These are phyloP conservation scores for Moxostoma hubbsi DNA, from an alignment of 2,797 vertebrate genomes.

Conservation along the genomic window DNA sequence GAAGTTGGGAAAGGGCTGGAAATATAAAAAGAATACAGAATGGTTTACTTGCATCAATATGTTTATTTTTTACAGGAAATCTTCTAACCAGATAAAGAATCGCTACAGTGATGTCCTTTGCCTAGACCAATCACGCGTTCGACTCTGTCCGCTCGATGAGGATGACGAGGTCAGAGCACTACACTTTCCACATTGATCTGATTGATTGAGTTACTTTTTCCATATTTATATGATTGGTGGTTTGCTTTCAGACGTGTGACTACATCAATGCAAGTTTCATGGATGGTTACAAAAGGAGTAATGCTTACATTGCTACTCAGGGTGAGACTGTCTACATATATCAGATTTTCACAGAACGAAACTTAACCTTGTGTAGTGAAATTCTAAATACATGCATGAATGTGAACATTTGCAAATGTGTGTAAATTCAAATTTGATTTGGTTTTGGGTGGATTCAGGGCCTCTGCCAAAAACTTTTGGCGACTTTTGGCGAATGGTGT, in stretches of 20 bases:
- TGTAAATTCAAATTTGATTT: neutral
- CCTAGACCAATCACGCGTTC: slow-evolving; percentile 84
- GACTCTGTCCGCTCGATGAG: slow-evolving; percentile 78
- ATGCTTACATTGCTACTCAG: slow-evolving; percentile 87
- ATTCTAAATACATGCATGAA: neutral
- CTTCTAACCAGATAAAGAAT: slow-evolving; percentile 86
- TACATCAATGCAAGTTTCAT: slow-evolving; percentile 88
- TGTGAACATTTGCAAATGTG: neutral
- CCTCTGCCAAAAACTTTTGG: slow-evolving; percentile 86
- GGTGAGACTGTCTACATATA: slow-evolving; percentile 68
- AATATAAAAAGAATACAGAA: neutral
- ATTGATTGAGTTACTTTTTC: neutral
- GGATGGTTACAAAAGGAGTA: slow-evolving; percentile 85
- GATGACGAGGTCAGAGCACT: slow-evolving; percentile 77
- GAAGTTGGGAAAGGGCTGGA: neutral
- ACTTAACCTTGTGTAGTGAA: neutral
- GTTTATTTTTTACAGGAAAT: slow-evolving; percentile 72
- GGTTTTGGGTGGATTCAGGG: slow-evolving; percentile 69
- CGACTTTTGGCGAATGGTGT: slow-evolving; percentile 89
- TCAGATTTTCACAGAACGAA: neutral
- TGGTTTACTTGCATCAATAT: neutral
- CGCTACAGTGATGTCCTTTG: slow-evolving; percentile 87
- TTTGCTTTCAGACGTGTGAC: slow-evolving; percentile 78
- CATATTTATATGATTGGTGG: slow-evolving; percentile 11
- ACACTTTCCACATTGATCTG: neutral